Conservation (phyloP, 2,888 invertebrate genomes). For the Aricia artaxerxes region DNA sequence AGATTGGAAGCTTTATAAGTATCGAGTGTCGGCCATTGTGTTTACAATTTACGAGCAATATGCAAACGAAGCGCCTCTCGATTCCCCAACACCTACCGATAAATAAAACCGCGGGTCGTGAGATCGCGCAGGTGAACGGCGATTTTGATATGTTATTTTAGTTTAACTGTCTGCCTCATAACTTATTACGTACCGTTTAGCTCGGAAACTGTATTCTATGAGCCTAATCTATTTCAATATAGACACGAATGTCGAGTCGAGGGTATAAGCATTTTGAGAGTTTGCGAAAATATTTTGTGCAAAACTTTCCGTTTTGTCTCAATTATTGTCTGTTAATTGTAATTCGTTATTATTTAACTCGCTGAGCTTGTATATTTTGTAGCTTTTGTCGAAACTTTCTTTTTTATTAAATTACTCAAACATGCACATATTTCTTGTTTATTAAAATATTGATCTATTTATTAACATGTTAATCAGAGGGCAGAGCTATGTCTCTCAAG, state of each 20-base stretch:
- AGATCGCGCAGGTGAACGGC: conserved; percentile 71
- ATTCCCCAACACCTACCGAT: conserved; percentile 69
- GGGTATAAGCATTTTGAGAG: not conserved
- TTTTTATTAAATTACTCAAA: no score
- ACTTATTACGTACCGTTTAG: conserved; percentile 37
- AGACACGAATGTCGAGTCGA: not conserved
- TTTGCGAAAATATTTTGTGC: not conserved
- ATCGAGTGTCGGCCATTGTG: conserved; percentile 59
- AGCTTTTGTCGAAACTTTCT: no score
- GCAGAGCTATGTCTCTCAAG: not conserved
- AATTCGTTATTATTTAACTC: no score
- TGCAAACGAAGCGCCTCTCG: conserved; percentile 77
- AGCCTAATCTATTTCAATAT: not conserved
- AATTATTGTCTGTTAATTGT: no score
- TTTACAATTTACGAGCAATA: conserved; percentile 68
- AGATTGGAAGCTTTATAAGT: conserved; percentile 27
- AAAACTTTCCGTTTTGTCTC: no score
- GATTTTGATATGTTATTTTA: conserved; percentile 67
- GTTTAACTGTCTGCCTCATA: conserved; percentile 55
- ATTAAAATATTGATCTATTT: not conserved
- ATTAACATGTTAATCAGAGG: not conserved
- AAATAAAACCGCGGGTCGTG: conserved; percentile 54
- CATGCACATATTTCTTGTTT: no score
- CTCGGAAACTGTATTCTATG: not conserved
- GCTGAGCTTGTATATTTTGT: no score